Conservation (phyloP, 2,113 vertebrate species). For the Pluvianellus socialis region DNA sequence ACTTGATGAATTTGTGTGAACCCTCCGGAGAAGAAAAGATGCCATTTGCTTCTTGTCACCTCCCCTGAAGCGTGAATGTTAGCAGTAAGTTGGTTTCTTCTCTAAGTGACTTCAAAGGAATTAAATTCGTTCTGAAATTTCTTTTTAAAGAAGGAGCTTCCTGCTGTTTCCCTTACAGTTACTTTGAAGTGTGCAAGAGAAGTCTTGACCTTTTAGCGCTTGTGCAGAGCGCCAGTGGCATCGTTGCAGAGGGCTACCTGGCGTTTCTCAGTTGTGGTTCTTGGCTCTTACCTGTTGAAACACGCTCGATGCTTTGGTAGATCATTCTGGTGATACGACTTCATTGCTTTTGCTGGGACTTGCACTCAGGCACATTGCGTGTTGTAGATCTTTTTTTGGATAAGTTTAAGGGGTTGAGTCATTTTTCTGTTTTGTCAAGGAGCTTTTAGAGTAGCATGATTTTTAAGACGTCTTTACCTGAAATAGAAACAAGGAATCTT, state of each 20-base stretch:
- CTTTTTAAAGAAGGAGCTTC: background rate
- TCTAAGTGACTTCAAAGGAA: background rate
- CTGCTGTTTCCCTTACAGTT: background rate
- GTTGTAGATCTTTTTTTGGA: background rate
- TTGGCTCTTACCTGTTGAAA: background rate
- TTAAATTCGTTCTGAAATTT: background rate
- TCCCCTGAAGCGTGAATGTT: background rate
- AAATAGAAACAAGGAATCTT: background rate
- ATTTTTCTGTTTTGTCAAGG: background rate
- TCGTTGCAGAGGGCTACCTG: background rate
- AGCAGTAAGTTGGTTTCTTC: background rate
- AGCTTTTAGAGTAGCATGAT: rapidly evolving
- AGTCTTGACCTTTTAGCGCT: background rate
- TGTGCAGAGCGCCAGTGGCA: rapidly evolving
- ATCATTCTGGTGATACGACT: background rate
- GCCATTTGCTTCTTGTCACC: background rate
- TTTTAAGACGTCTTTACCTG: background rate
- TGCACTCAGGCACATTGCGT: background rate
- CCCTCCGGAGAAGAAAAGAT: background rate
- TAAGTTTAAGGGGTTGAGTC: background rate
- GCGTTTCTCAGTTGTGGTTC: background rate
- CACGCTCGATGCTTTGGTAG: rapidly evolving
- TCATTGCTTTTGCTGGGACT: background rate
- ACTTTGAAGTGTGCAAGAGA: background rate
- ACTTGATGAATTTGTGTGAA: background rate